Evolutionary conservation across 2,888 invertebrate genomes (phyloP), one percentile per base, ranked within the genome.

Genomic region (Tortricodes alternella): DNA sequence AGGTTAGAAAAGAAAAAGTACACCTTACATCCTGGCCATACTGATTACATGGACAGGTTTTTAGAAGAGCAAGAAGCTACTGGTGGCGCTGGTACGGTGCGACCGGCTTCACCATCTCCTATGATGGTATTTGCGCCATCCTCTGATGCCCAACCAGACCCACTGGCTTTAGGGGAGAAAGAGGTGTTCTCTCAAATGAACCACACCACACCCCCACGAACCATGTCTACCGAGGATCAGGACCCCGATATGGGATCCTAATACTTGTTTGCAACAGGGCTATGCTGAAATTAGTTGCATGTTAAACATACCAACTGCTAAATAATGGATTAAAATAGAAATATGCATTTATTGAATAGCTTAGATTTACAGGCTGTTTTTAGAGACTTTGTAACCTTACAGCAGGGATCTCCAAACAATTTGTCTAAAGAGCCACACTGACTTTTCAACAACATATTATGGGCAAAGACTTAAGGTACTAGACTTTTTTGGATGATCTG

Each of bases 31-130:
- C 98, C 98, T 3, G 97, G 97, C 48, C 95, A 97, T 66, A 97
- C 97, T 57, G 97, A 98, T 85, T 97, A 97, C 77, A 97, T 97
- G 97, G 97, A 98, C 76, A 92, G 97, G 68, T 97, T 97, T 84
- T 89, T 97, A 69, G 96, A 96, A 76, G 97, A 97, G 75, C 96
- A 96, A 79, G 95, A 96, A 69, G 91, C 93, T n/a, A 92, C 94
- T 52, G 92, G 94, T n/a, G 88, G 91, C 19, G 23, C 94, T 18
- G 94, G 94, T 5, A 71, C 82, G n/a, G 81, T 86, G 2, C 70
- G 86, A 44, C 83, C 83, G 5, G 83, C 83, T 53, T 94, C 95
- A 19, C 95, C 95, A 9, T 77, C 89, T 6, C 95, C 95, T 0
- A 94, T 93, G 78, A 85, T 90, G 85, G 86, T 89, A 7, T 90